Percentiles rank a stretch among this genome's conserved stretches.
These are phyloP conservation scores for Perizoma flavofasciatum DNA, from an alignment of 2,888 invertebrate species.

Conservation along the genomic window DNA sequence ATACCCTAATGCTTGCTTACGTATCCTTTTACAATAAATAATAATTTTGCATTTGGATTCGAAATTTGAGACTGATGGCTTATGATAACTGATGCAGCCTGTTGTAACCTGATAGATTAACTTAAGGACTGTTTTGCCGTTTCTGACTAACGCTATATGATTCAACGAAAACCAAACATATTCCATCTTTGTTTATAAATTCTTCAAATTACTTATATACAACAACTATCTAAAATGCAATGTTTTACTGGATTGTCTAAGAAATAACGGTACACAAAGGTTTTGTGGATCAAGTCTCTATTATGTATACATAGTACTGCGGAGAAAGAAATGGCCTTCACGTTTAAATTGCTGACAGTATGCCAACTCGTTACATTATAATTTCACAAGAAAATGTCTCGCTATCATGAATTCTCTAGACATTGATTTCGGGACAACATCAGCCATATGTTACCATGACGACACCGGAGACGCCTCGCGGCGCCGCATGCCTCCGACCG, in stretches of 20 bases:
- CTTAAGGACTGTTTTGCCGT: no score
- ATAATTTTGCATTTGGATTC: no score
- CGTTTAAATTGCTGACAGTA: slow-evolving; percentile 27
- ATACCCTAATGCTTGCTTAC: not conserved
- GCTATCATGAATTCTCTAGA: slow-evolving; percentile 18
- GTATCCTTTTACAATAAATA: not conserved
- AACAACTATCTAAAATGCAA: no score
- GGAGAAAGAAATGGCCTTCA: slow-evolving; percentile 31
- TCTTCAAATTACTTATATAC: no score
- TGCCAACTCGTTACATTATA: slow-evolving; percentile 28
- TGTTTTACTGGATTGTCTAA: not conserved
- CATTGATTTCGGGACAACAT: slow-evolving; percentile 55
- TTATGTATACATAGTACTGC: slow-evolving; percentile 15
- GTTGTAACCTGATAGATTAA: no score
- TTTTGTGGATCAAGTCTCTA: slow-evolving; percentile 4
- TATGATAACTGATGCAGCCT: no score
- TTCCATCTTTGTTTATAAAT: no score
- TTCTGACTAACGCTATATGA: no score
- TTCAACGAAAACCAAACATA: no score
- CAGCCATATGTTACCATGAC: slow-evolving; percentile 74
- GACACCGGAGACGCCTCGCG: slow-evolving; percentile 59
- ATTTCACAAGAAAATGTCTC: slow-evolving; percentile 24
- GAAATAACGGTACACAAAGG: slow-evolving; percentile 3
- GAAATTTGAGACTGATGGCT: not conserved
- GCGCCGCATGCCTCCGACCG: slow-evolving; percentile 45